These are phyloP conservation scores for Ctenomys sociabilis DNA, from an alignment of 2,113 vertebrate genomes.

Conservation along the genomic window DNA sequence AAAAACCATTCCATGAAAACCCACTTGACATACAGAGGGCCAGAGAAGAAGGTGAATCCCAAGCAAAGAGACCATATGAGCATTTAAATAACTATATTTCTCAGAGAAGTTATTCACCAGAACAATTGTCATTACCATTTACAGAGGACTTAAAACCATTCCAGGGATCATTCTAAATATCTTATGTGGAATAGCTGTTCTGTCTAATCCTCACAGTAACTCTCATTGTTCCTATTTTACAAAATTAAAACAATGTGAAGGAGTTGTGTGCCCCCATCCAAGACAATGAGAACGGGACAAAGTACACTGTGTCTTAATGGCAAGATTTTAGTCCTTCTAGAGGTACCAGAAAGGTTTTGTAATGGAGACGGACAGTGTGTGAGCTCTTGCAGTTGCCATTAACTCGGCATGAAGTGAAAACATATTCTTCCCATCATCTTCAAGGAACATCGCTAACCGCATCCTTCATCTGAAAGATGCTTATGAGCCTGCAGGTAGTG, in stretches of 20 bases:
- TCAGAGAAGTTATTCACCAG: background rate
- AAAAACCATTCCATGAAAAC: background rate
- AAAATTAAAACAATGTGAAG: background rate
- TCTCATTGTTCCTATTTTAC: conserved; percentile 21
- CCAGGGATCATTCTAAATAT: conserved; percentile 17
- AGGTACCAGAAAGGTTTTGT: background rate
- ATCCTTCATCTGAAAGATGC: conserved; percentile 39
- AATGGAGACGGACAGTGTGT: background rate
- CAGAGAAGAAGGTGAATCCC: background rate
- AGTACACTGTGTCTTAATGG: background rate
- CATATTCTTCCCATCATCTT: conserved; percentile 29
- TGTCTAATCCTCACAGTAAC: background rate
- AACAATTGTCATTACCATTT: conserved; percentile 18
- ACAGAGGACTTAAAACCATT: background rate
- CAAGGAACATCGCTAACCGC: background rate
- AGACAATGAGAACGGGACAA: background rate
- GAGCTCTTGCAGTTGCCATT: background rate
- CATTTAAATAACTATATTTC: background rate
- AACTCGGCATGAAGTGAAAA: background rate
- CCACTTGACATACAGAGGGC: conserved; percentile 25
- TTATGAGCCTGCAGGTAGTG: conserved; percentile 60
- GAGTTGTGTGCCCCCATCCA: background rate
- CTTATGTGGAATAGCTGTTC: background rate
- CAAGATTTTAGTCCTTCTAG: background rate
- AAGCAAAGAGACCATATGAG: background rate